phyloP scores from a whole-genome alignment of 2,888 invertebrate species.

The Polietes domitor region DNA sequence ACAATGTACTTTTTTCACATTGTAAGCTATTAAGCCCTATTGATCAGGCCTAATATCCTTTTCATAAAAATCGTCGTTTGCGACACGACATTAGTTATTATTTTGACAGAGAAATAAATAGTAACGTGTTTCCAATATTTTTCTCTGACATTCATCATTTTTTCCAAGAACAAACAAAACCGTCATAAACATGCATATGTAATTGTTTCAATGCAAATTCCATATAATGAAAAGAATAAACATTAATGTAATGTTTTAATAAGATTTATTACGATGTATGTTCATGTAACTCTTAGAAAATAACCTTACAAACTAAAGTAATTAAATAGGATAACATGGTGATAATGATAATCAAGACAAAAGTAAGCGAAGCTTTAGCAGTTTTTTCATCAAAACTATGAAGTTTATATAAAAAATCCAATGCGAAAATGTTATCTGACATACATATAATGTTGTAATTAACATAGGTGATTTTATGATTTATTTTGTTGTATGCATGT shows the following conservation, averaged over 20 bases:
- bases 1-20: no score
- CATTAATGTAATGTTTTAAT: conserved; percentile 43
- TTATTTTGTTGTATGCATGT: neutral
- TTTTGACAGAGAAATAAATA: no score
- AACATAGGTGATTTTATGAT: neutral
- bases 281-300: conserved; percentile 63
- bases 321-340: conserved; percentile 62
- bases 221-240: neutral
- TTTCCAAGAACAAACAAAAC: no score
- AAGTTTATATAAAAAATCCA: conserved; percentile 36
- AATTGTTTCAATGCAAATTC: no score
- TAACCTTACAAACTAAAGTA: conserved; percentile 58
- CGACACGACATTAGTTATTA: no score
- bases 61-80: no score
- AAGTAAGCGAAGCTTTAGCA: conserved; percentile 53
- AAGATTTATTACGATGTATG: conserved; percentile 62
- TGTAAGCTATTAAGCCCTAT: no score
- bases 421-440: conserved; percentile 9
- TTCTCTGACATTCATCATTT: no score
- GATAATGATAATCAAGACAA: conserved; percentile 51
- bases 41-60: no score
- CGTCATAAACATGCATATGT: no score
- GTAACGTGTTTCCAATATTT: no score
- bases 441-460: neutral
- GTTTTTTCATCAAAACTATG: conserved; percentile 37